Conservation (phyloP, 2,888 invertebrate species). For the Loripinus fragilis region DNA sequence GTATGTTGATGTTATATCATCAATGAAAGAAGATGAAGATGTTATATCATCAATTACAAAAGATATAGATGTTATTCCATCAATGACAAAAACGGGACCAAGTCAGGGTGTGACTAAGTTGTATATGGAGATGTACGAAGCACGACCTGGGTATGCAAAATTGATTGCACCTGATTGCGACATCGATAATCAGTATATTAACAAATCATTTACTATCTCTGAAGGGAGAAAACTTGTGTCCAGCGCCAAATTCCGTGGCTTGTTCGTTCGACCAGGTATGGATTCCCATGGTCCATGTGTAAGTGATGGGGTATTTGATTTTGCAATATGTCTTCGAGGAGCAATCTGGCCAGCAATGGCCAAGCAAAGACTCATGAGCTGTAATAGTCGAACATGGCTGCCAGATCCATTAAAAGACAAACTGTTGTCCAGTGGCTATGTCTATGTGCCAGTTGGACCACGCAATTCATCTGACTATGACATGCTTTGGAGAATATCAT, state of each 20-base stretch:
- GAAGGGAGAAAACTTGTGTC: slow-evolving; percentile 1
- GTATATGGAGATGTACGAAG: not conserved
- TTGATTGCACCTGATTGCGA: not conserved
- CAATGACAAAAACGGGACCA: not conserved
- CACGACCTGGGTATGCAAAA: slow-evolving; percentile 23
- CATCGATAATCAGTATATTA: slow-evolving; percentile 22
- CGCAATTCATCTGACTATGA: slow-evolving; percentile 8
- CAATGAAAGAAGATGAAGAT: no score
- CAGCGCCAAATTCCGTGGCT: slow-evolving; percentile 24
- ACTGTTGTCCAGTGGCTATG: slow-evolving; percentile 14
- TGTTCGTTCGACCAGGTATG: slow-evolving; percentile 18
- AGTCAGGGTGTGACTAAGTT: not conserved
- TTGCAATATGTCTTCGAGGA: no score
- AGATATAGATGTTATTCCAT: no score
- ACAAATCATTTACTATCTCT: not conserved
- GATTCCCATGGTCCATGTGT: slow-evolving; percentile 25
- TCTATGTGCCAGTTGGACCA: slow-evolving; percentile 32
- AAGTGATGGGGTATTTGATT: slow-evolving; percentile 26
- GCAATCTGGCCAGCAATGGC: slow-evolving; percentile 2
- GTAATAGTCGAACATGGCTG: slow-evolving; percentile 9
- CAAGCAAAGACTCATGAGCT: not conserved
- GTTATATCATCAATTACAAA: no score
- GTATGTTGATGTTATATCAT: slow-evolving; percentile 21
- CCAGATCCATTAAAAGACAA: not conserved
- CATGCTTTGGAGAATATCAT: slow-evolving; percentile 27